These are phyloP conservation scores for Sebastes flavidus DNA, from an alignment of 2,797 vertebrate species.

Conservation along the genomic window DNA sequence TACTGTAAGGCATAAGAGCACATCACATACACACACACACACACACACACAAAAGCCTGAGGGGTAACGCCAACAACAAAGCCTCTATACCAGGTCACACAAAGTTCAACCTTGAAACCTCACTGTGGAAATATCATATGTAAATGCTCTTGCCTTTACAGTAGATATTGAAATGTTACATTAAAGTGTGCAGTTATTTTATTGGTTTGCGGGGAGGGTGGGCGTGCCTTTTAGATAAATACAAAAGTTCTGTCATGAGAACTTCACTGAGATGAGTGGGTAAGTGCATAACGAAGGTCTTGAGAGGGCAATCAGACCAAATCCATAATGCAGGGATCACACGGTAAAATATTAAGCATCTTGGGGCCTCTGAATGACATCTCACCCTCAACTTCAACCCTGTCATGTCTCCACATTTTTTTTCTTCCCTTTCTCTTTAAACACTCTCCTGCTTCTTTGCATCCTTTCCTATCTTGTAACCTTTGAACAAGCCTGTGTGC, in stretches of 20 bases:
- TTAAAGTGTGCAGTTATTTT: neutral
- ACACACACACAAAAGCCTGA: constrained; percentile 19
- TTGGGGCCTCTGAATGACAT: constrained; percentile 75
- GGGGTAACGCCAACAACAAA: constrained; percentile 46
- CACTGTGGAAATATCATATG: constrained; percentile 41
- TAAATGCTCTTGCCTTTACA: constrained; percentile 21
- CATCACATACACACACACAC: neutral
- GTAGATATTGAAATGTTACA: constrained; percentile 22
- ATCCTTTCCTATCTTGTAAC: constrained; percentile 2
- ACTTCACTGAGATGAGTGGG: constrained; percentile 45
- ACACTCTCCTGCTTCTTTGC: neutral
- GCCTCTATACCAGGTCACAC: constrained; percentile 50
- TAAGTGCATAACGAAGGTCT: constrained; percentile 68
- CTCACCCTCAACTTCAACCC: constrained; percentile 75
- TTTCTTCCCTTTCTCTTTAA: neutral
- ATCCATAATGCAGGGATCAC: constrained; percentile 78
- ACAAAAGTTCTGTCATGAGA: constrained; percentile 56
- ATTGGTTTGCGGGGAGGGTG: neutral
- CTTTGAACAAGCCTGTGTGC: neutral
- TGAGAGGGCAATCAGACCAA: constrained; percentile 74
- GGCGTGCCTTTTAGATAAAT: constrained; percentile 35
- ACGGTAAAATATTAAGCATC: constrained; percentile 82
- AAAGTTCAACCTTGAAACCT: constrained; percentile 55
- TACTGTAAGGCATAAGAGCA: neutral
- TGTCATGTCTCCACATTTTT: constrained; percentile 57